phyloP scores from a whole-genome alignment of 1,140 invertebrate genomes.

The Lepidurus packardi region DNA sequence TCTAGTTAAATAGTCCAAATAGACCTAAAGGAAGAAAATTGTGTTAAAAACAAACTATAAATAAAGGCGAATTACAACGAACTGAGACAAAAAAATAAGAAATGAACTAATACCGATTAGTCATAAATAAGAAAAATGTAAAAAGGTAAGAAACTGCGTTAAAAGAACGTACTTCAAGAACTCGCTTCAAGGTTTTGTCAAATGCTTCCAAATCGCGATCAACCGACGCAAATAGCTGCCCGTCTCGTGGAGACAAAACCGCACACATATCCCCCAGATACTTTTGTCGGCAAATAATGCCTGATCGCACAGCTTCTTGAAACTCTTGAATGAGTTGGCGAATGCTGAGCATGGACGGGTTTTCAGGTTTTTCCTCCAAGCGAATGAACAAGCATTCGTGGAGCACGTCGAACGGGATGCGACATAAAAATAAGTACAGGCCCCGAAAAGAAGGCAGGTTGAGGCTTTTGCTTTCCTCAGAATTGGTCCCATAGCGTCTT shows the following conservation, averaged over 20 bases:
- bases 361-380: constrained; percentile 71
- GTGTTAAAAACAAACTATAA: constrained; percentile 6
- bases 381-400: constrained; percentile 79
- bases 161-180: constrained; percentile 53
- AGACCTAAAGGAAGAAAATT: constrained; percentile 46
- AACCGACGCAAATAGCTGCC: constrained; percentile 47
- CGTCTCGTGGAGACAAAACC: constrained; percentile 50
- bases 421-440: constrained; percentile 75
- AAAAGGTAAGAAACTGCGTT: background rate
- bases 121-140: background rate
- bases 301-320: constrained; percentile 67
- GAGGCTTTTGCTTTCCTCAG: constrained; percentile 63
- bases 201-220: constrained; percentile 61
- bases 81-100: background rate
- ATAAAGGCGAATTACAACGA: background rate
- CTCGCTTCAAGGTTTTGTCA: constrained; percentile 66
- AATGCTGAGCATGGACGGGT: constrained; percentile 76
- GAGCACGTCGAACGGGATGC: constrained; percentile 75
- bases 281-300: constrained; percentile 66
- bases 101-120: background rate
- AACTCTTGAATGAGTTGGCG: constrained; percentile 80
- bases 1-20: constrained; percentile 65
- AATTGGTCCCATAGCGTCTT: constrained; percentile 66
- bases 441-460: constrained; percentile 71
- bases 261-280: constrained; percentile 60